Evolutionary conservation across 2,797 vertebrate genomes (phyloP).

Genomic region (Melanotaenia nigrans): DNA sequence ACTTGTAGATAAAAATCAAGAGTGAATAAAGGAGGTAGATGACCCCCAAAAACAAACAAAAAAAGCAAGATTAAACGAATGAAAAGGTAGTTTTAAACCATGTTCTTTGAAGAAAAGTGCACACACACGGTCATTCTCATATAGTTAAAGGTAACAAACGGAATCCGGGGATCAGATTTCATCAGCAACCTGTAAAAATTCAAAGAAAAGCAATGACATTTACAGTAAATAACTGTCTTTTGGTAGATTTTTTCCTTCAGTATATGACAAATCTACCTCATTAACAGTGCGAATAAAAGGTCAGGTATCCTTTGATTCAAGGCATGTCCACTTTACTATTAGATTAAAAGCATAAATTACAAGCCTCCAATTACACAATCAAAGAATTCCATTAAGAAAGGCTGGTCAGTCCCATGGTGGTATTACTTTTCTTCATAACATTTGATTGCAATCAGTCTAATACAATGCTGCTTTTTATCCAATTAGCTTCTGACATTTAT

Average conservation of each 20-base stretch:
- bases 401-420: conserved; percentile 6
- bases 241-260: neutral
- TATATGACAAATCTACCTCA: neutral
- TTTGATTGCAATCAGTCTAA: conserved; percentile 35
- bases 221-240: conserved; percentile 1
- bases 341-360: conserved; percentile 41
- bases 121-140: neutral
- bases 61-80: conserved; percentile 25
- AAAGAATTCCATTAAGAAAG: conserved; percentile 45
- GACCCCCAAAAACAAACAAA: too few species aligned
- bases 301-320: conserved; percentile 8
- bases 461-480: conserved; percentile 34
- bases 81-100: conserved; percentile 22
- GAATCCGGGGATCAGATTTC: conserved; percentile 8
- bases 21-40: conserved; percentile 21
- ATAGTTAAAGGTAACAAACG: conserved; percentile 10
- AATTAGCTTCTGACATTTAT: conserved; percentile 58
- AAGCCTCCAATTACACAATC: conserved; percentile 40
- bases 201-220: conserved; percentile 11
- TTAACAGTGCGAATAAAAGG: conserved; percentile 14
- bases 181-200: neutral
- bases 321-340: neutral
- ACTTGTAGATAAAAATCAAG: neutral
- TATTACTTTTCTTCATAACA: conserved; percentile 31
- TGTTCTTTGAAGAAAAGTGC: conserved; percentile 12